phyloP scores from a whole-genome alignment of 2,888 invertebrate genomes.

The Lagria hirta region DNA sequence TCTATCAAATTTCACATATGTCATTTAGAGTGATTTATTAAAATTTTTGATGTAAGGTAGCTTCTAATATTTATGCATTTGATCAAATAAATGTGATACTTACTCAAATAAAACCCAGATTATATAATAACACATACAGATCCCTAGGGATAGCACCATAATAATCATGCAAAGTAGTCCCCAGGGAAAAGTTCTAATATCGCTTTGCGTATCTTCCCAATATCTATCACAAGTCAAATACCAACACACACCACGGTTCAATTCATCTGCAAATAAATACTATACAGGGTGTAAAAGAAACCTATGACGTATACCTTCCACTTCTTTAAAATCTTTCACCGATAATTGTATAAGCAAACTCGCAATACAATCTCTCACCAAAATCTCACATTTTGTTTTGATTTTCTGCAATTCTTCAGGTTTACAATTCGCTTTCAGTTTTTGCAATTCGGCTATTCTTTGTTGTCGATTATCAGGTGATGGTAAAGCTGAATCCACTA shows the following conservation, averaged over 20 bases:
- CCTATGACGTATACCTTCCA: slow-evolving; percentile 66
- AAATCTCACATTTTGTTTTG: slow-evolving; percentile 60
- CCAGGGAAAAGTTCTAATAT: slow-evolving; percentile 79
- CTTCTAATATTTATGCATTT: no score
- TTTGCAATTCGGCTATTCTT: slow-evolving; percentile 68
- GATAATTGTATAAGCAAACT: slow-evolving; percentile 78
- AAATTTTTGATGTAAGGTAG: no score
- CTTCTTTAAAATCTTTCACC: slow-evolving; percentile 80
- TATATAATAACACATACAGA: slow-evolving; percentile 89
- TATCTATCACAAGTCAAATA: slow-evolving; percentile 89
- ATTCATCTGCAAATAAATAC: slow-evolving; percentile 65
- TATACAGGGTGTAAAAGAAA: not conserved
- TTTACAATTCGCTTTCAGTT: slow-evolving; percentile 76
- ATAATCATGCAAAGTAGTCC: slow-evolving; percentile 75
- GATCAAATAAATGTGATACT: no score
- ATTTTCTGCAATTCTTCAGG: slow-evolving; percentile 75
- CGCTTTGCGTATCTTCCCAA: slow-evolving; percentile 81
- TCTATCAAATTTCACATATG: no score
- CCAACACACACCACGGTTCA: slow-evolving; percentile 89
- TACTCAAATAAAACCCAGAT: slow-evolving; percentile 92
- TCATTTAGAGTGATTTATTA: no score
- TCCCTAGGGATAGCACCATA: slow-evolving; percentile 77
- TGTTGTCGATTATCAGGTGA: slow-evolving; percentile 67
- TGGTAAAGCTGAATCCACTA: slow-evolving; percentile 71
- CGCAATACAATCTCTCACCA: slow-evolving; percentile 81